Evolutionary conservation across 2,888 invertebrate genomes (phyloP).

Genomic region (Rutpela maculata): DNA sequence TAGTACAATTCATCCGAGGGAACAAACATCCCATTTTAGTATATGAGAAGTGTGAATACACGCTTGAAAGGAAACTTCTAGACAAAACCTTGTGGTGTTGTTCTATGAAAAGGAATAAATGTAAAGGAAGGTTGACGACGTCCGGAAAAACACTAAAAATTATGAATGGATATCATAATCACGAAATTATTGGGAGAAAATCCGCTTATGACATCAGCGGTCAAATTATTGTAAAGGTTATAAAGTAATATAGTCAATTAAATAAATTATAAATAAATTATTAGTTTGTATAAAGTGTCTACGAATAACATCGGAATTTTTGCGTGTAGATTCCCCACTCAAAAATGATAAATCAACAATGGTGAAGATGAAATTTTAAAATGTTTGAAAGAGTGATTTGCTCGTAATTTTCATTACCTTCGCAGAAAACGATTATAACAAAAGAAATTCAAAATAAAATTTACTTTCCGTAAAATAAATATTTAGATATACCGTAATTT

Average conservation of each 20-base stretch:
- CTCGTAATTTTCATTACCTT: too few species aligned
- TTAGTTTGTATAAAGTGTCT: too few species aligned
- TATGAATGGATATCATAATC: slow-evolving; percentile 49
- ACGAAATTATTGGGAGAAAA: neutral
- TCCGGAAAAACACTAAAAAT: slow-evolving; percentile 51
- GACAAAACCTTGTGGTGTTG: slow-evolving; percentile 56
- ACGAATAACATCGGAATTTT: too few species aligned
- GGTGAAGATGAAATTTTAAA: too few species aligned
- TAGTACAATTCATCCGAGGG: slow-evolving; percentile 46
- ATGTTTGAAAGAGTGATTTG: too few species aligned
- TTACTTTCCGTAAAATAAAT: too few species aligned
- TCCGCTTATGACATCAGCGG: slow-evolving; percentile 1
- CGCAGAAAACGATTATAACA: too few species aligned
- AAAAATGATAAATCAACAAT: too few species aligned
- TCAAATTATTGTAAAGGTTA: slow-evolving; percentile 13
- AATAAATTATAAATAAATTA: neutral
- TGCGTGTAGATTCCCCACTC: too few species aligned
- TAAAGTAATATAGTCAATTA: neutral
- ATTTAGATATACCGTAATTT: too few species aligned
- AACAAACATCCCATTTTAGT: slow-evolving; percentile 49
- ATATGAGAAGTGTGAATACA: slow-evolving; percentile 43
- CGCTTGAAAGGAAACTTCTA: slow-evolving; percentile 38
- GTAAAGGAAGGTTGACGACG: slow-evolving; percentile 56
- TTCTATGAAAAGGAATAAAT: slow-evolving; percentile 51
- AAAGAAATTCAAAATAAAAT: too few species aligned